phyloP scores from a whole-genome alignment of 2,888 invertebrate genomes.

The Tromatobia lineatoria region DNA sequence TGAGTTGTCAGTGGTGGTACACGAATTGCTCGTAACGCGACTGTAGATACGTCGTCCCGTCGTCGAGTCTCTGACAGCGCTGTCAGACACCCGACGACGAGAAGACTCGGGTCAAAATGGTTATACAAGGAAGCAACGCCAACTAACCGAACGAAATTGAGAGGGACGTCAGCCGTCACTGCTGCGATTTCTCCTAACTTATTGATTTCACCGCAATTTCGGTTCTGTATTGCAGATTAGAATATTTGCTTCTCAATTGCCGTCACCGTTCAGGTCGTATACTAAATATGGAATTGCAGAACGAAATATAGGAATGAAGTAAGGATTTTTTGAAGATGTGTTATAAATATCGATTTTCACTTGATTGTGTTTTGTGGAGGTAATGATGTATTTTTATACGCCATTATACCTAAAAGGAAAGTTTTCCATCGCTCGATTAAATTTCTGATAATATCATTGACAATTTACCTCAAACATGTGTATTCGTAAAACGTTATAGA shows the following conservation, averaged over 20 bases:
- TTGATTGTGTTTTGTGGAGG: no score
- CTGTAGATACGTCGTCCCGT: constrained; percentile 15
- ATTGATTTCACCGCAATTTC: not conserved
- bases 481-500: no score
- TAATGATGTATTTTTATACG: no score
- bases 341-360: no score
- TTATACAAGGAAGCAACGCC: not conserved
- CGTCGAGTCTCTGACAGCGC: not conserved
- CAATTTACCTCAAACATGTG: no score
- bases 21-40: constrained; percentile 42
- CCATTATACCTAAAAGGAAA: no score
- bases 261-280: no score
- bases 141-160: constrained; percentile 26
- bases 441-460: no score
- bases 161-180: constrained; percentile 4
- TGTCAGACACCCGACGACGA: constrained; percentile 23
- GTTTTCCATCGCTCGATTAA: no score
- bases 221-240: not conserved
- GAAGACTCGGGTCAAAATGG: not conserved
- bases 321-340: no score
- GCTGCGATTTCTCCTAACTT: not conserved
- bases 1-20: constrained; percentile 10
- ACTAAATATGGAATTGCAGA: no score
- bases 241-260: not conserved
- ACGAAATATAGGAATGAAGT: no score